Conservation (phyloP, 1,140 invertebrate species). For the Drosophila rhopaloa region DNA sequence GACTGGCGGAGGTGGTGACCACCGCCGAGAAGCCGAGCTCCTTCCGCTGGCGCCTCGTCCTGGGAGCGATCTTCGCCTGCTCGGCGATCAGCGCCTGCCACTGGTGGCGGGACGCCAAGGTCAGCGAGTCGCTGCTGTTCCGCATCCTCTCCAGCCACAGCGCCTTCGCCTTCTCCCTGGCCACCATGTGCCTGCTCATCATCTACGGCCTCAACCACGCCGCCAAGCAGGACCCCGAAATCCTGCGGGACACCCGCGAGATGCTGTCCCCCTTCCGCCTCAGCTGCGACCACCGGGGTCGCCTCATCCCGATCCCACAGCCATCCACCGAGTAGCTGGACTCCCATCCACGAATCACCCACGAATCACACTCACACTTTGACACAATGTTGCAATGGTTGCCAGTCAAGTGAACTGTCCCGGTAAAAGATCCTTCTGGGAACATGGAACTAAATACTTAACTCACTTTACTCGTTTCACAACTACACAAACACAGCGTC, state of each 20-base stretch:
- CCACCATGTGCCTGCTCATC: conserved; percentile 2
- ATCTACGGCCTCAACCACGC: not conserved
- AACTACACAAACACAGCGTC: too few relatives aligned
- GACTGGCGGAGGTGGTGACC: conserved; percentile 8
- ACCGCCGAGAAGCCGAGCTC: not conserved
- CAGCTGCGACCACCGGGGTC: conserved; percentile 7
- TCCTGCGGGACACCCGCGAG: not conserved
- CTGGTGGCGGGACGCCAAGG: not conserved
- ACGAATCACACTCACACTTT: not conserved
- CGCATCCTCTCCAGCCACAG: conserved; percentile 3
- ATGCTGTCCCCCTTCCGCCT: not conserved
- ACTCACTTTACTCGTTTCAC: too few relatives aligned
- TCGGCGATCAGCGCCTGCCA: conserved; percentile 13
- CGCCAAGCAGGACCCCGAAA: not conserved
- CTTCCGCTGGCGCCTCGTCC: conserved; percentile 2
- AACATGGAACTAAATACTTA: too few relatives aligned
- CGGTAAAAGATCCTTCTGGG: too few relatives aligned
- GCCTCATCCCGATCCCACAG: not conserved
- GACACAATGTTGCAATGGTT: not conserved
- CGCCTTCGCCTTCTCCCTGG: conserved; percentile 6
- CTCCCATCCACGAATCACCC: not conserved
- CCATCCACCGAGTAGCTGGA: not conserved
- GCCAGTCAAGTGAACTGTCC: not conserved
- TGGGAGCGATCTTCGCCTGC: conserved; percentile 4
- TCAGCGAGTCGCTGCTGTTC: not conserved